Conservation (phyloP, 2,888 invertebrate genomes). For the Pantelozetes paolii region DNA sequence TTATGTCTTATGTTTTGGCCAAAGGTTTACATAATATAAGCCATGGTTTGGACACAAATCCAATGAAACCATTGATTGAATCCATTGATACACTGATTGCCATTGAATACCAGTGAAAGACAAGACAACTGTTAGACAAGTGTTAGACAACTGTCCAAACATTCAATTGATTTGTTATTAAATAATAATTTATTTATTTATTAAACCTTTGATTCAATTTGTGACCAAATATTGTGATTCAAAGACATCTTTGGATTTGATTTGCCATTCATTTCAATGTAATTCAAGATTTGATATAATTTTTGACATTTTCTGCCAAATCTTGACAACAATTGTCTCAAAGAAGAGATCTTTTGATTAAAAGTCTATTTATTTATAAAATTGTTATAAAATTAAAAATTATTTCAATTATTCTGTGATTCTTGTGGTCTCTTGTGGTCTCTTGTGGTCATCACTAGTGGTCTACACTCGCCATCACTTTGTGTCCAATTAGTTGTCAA, state of each 20-base stretch:
- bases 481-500: not conserved
- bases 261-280: no score
- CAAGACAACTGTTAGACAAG: not conserved
- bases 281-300: no score
- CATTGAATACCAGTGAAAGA: not conserved
- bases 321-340: not conserved
- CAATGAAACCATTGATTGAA: not conserved
- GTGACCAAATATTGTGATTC: not conserved
- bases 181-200: not conserved
- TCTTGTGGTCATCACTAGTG: no score
- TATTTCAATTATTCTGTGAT: not conserved
- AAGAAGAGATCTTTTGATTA: no score
- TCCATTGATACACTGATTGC: not conserved
- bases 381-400: not conserved
- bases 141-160: no score
- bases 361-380: not conserved
- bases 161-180: not conserved
- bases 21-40: not conserved
- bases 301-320: not conserved
- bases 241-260: not conserved
- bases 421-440: not conserved
- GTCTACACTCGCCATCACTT: no score
- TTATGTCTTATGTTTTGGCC: not conserved
- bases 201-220: not conserved
- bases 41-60: not conserved